phyloP scores from a whole-genome alignment of 2,797 vertebrate genomes.

The Melanogrammus aeglefinus region DNA sequence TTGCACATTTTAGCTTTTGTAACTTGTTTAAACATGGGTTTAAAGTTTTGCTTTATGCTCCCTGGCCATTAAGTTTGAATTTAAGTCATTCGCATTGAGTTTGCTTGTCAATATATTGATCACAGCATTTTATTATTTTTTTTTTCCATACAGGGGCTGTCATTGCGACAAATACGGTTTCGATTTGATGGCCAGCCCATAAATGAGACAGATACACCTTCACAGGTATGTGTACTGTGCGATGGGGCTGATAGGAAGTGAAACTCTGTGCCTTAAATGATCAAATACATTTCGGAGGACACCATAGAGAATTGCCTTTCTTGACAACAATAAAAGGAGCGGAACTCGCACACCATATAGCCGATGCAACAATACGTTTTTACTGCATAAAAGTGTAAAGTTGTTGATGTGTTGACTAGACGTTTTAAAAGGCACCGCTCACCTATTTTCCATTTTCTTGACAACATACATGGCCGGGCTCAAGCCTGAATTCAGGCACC shows the following conservation, averaged over 20 bases:
- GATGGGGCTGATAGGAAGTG: not conserved
- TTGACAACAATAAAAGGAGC: no score
- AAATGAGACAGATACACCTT: conserved; percentile 96
- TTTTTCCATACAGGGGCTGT: conserved; percentile 79
- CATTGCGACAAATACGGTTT: conserved; percentile 97
- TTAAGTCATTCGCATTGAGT: not conserved
- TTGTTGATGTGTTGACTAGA: no score
- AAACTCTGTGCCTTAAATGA: no score
- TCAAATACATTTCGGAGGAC: no score
- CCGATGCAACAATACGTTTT: no score
- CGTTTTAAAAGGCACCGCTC: no score
- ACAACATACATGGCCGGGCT: no score
- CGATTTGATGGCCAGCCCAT: conserved; percentile 97
- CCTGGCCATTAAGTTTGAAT: not conserved
- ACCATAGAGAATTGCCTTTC: no score
- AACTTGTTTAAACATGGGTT: not conserved
- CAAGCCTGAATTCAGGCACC: no score
- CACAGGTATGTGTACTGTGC: conserved; percentile 78
- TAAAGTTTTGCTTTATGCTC: not conserved
- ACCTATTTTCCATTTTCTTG: no score
- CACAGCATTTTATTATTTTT: conserved; percentile 3
- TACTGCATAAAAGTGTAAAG: no score
- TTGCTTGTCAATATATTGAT: not conserved
- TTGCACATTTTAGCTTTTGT: not conserved
- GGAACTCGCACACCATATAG: no score